Conservation (phyloP, 2,888 invertebrate species). For the Metallyticus violacea region DNA sequence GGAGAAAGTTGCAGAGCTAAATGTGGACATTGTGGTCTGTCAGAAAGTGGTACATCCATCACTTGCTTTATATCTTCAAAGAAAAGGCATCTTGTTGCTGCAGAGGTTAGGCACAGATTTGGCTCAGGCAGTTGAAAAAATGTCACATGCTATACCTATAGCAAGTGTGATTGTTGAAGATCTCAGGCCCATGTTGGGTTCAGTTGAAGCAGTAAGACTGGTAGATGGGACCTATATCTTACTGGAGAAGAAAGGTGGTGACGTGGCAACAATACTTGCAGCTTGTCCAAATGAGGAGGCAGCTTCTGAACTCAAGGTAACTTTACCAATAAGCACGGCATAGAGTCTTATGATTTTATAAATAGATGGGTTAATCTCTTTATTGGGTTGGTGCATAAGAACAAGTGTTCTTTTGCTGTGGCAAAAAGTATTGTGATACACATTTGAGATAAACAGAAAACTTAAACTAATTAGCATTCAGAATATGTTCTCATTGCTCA, state of each 20-base stretch:
- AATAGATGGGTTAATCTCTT: no score
- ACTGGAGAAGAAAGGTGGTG: conserved; percentile 16
- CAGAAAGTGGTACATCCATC: conserved; percentile 29
- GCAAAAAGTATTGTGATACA: no score
- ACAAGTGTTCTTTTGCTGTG: no score
- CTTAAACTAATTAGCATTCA: no score
- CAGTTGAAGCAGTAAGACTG: conserved; percentile 2
- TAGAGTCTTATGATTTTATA: no score
- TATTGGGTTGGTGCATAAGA: no score
- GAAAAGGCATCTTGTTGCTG: conserved; percentile 27
- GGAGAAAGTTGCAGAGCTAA: conserved; percentile 8
- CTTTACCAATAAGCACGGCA: no score
- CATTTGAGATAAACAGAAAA: no score
- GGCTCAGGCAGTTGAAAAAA: conserved; percentile 10
- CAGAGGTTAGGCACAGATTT: conserved; percentile 27
- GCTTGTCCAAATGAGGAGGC: conserved; percentile 20
- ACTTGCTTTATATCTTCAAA: conserved; percentile 11
- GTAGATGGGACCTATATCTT: conserved; percentile 8
- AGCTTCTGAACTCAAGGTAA: conserved; percentile 26
- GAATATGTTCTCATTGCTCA: no score
- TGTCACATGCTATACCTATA: conserved; percentile 24
- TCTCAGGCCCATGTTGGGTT: conserved; percentile 8
- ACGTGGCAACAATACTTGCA: conserved; percentile 16
- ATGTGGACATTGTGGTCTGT: conserved; percentile 27
- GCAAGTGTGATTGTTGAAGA: background rate